These are phyloP conservation scores for Perca schrenkii DNA, from an alignment of 2,113 vertebrate genomes.

Conservation along the genomic window DNA sequence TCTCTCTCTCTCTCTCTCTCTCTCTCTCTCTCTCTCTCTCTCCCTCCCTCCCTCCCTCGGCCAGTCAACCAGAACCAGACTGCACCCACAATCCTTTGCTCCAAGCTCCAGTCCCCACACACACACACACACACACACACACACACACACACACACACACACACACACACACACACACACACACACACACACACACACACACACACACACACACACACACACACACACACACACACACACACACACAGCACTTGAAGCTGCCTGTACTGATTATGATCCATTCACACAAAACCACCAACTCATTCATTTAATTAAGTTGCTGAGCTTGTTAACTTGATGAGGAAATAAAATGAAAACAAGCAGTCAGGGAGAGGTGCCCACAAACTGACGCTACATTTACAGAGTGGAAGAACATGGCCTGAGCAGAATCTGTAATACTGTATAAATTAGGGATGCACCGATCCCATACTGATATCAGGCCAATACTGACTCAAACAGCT, in stretches of 20 bases:
- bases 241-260: slow-evolving; percentile 32
- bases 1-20: slow-evolving; percentile 26
- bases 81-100: slow-evolving; percentile 68
- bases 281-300: slow-evolving; percentile 38
- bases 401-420: not conserved
- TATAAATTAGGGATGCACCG: too few relatives aligned
- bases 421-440: too few relatives aligned
- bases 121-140: slow-evolving; percentile 22
- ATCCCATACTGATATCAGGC: too few relatives aligned
- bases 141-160: not conserved
- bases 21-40: slow-evolving; percentile 31
- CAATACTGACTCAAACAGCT: too few relatives aligned
- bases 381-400: not conserved
- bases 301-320: slow-evolving; percentile 33
- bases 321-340: slow-evolving; percentile 11
- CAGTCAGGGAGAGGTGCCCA: not conserved
- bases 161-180: slow-evolving; percentile 32
- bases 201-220: slow-evolving; percentile 6
- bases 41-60: slow-evolving; percentile 26
- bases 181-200: slow-evolving; percentile 8
- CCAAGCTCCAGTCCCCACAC: slow-evolving; percentile 48
- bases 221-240: slow-evolving; percentile 23
- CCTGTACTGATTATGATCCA: slow-evolving; percentile 20
- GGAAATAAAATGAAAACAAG: slow-evolving; percentile 20
- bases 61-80: slow-evolving; percentile 69